Percentiles rank a stretch among this genome's conserved stretches.
Evolutionary conservation across 1,140 invertebrate genomes (phyloP).

Genomic region (Bombus pyrosoma): DNA sequence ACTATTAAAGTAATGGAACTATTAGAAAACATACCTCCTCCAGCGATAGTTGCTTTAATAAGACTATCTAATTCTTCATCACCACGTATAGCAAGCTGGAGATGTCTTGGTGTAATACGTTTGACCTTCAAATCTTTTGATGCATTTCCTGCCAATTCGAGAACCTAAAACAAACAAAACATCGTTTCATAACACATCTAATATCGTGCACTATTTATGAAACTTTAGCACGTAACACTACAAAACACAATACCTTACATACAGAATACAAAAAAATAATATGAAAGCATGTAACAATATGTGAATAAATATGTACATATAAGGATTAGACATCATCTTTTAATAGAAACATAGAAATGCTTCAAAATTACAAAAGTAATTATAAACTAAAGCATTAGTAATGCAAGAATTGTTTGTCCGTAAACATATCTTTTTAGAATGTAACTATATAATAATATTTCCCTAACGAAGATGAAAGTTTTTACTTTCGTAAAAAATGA

Average conservation of each 20-base stretch:
- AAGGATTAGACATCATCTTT: background rate
- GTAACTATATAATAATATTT: background rate
- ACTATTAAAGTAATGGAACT: background rate
- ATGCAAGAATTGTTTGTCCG: no score
- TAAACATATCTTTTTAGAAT: background rate
- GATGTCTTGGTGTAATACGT: conserved; percentile 99
- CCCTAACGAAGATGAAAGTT: no score
- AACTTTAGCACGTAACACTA: conserved; percentile 1
- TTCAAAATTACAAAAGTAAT: background rate
- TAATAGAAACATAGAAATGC: background rate
- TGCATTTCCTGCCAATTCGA: conserved; percentile 99
- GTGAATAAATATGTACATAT: background rate
- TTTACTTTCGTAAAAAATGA: background rate
- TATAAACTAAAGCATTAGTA: background rate
- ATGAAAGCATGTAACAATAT: background rate
- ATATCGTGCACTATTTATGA: background rate
- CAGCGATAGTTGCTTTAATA: conserved; percentile 99
- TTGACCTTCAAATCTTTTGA: conserved; percentile 99
- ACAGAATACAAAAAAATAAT: conserved; percentile 7
- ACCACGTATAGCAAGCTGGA: conserved; percentile 99
- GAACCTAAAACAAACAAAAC: conserved; percentile 85
- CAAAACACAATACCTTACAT: conserved; percentile 4
- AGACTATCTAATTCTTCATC: conserved; percentile 99
- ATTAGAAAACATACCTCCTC: conserved; percentile 89
- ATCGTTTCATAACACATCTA: background rate